A percentile compares a stretch with the other conserved stretches of the same genome.
phyloP scores from a whole-genome alignment of 2,797 vertebrate genomes.

The Balearica regulorum region DNA sequence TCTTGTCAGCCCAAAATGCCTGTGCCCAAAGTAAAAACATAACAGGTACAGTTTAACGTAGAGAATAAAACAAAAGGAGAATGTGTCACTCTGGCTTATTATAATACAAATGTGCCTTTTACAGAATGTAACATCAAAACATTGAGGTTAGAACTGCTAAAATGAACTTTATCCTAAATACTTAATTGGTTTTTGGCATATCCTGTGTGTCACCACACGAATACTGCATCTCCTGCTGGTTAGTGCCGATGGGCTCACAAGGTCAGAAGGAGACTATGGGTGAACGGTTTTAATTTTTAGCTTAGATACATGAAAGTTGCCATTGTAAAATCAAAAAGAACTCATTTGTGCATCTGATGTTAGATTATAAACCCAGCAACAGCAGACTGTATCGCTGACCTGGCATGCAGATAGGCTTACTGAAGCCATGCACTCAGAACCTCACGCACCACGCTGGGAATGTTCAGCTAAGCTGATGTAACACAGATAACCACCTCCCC shows the following conservation, averaged over 20 bases:
- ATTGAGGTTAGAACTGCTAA: neutral
- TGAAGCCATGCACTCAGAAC: neutral
- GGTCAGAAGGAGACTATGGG: neutral
- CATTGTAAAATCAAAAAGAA: slow-evolving; percentile 25
- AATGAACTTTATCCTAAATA: slow-evolving; percentile 17
- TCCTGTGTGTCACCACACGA: neutral
- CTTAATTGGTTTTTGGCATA: neutral
- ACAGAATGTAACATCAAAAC: neutral
- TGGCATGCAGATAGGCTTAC: neutral
- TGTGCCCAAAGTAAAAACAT: neutral
- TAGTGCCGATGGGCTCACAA: neutral
- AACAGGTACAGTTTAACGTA: neutral
- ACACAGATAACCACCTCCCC: neutral
- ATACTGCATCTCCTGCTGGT: slow-evolving; percentile 7
- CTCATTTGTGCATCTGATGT: slow-evolving; percentile 33
- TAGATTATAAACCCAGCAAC: slow-evolving; percentile 13
- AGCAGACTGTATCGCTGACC: neutral
- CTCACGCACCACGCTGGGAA: rapidly evolving
- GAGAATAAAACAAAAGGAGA: neutral
- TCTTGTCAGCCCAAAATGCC: neutral
- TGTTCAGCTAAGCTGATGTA: neutral
- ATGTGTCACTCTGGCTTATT: neutral
- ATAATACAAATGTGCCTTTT: neutral
- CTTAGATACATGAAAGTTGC: neutral
- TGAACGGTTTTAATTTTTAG: slow-evolving; percentile 48